phyloP scores from a whole-genome alignment of 1,140 invertebrate species.

The Sweltsa coloradensis region DNA sequence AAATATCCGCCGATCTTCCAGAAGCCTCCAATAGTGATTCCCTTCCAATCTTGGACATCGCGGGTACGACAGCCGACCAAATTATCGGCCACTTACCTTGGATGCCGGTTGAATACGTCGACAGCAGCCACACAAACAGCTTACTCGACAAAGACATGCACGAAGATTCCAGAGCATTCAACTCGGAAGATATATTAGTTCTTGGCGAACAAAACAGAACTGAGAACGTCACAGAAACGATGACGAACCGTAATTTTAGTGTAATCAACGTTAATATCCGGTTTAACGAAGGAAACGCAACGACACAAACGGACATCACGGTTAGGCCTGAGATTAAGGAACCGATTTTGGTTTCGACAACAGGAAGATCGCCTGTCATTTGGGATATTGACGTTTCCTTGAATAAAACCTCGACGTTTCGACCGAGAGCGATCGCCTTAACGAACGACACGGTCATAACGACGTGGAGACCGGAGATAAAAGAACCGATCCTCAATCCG shows the following conservation, averaged over 20 bases:
- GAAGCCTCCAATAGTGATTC: too few relatives aligned
- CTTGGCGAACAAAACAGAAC: background rate
- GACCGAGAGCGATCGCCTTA: background rate
- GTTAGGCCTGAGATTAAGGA: background rate
- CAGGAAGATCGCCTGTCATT: background rate
- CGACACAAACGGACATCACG: background rate
- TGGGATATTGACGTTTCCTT: too few relatives aligned
- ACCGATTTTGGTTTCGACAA: background rate
- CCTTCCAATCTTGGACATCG: background rate
- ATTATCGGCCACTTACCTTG: background rate
- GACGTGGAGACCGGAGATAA: background rate
- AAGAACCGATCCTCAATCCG: background rate
- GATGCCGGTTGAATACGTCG: constrained; percentile 4
- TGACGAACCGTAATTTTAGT: too few relatives aligned
- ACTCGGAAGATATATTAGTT: too few relatives aligned
- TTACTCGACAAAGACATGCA: background rate
- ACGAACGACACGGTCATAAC: background rate
- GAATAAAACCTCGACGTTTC: too few relatives aligned
- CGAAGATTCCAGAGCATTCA: background rate
- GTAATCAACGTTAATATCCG: too few relatives aligned
- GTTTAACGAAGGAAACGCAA: background rate
- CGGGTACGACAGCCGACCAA: background rate
- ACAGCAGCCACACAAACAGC: constrained; percentile 5
- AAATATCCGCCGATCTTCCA: too few relatives aligned
- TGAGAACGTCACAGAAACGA: background rate